phyloP scores from a whole-genome alignment of 2,888 invertebrate genomes.

The Eudemis profundana region DNA sequence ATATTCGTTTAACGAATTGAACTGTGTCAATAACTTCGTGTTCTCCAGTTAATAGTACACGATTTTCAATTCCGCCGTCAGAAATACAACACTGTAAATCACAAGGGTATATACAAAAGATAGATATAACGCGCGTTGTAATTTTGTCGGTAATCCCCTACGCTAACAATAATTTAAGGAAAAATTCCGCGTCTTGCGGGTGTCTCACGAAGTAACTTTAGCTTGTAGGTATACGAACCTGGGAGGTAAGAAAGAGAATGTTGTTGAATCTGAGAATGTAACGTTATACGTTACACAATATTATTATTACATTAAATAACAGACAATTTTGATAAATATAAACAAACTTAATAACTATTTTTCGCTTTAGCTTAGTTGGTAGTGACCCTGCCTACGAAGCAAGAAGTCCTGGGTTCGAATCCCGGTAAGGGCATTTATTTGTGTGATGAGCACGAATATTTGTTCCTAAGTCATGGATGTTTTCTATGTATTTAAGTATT shows the following conservation, averaged over 20 bases:
- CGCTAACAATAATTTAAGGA: conserved; percentile 55
- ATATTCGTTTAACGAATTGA: background rate
- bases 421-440: too few species aligned
- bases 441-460: too few species aligned
- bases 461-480: too few species aligned
- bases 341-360: too few species aligned
- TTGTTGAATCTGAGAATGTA: background rate
- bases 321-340: too few species aligned
- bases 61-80: conserved; percentile 25
- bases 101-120: conserved; percentile 11
- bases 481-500: too few species aligned
- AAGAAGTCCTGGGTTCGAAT: too few species aligned
- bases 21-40: conserved; percentile 11
- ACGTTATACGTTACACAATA: too few species aligned
- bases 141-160: conserved; percentile 49
- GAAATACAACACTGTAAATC: conserved; percentile 25
- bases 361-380: too few species aligned
- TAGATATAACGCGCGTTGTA: conserved; percentile 19
- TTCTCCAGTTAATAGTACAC: background rate
- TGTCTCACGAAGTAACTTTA: conserved; percentile 31
- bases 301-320: too few species aligned
- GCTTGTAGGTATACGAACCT: conserved; percentile 10
- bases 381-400: too few species aligned
- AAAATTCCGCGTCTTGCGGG: conserved; percentile 45
- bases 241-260: conserved; percentile 9